These are phyloP conservation scores for Standfussiana lucernea DNA, from an alignment of 2,888 invertebrate species.

Conservation along the genomic window DNA sequence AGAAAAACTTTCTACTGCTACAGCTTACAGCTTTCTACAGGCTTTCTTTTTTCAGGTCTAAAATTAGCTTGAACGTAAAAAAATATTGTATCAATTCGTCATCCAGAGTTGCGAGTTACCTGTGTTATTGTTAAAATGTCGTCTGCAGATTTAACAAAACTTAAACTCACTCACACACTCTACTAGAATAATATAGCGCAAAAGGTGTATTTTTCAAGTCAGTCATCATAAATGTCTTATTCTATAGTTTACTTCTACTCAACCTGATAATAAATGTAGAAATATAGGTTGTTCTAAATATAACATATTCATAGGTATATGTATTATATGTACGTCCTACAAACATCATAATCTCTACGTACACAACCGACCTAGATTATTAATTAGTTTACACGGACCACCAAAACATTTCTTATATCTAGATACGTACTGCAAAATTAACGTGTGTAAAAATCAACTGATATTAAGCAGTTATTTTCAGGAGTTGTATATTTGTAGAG, in stretches of 20 bases:
- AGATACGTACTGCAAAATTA: not conserved
- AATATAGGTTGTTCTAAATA: not conserved
- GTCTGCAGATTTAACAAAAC: not conserved
- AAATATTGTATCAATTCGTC: not conserved
- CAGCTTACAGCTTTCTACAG: no score
- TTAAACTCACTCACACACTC: not conserved
- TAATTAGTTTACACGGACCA: constrained; percentile 58
- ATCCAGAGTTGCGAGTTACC: not conserved
- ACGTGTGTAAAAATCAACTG: not conserved
- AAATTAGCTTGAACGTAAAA: not conserved
- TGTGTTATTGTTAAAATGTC: not conserved
- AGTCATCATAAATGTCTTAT: not conserved
- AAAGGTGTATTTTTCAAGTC: not conserved
- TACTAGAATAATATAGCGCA: not conserved
- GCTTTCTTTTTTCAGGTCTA: not conserved
- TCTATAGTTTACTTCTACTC: not conserved
- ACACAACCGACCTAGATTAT: constrained; percentile 49
- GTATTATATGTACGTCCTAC: not conserved
- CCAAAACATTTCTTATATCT: not conserved
- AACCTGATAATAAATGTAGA: not conserved
- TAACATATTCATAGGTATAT: not conserved
- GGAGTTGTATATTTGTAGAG: not conserved
- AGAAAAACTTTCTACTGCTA: no score
- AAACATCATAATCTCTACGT: constrained; percentile 32
- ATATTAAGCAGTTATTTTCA: not conserved